Evolutionary conservation across 2,797 vertebrate genomes (phyloP).

Genomic region (Choloepus didactylus): DNA sequence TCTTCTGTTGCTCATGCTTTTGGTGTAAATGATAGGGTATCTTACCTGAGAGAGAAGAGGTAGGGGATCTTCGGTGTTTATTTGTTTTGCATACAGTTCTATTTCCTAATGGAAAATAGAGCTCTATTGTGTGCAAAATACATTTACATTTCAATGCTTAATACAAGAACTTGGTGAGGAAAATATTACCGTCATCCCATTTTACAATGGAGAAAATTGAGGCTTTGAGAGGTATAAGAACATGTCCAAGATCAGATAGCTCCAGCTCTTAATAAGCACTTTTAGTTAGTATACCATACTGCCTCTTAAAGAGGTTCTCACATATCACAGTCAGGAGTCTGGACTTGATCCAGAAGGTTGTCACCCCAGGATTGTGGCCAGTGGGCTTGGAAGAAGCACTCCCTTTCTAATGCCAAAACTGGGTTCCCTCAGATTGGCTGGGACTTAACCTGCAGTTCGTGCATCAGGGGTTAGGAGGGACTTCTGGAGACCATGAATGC

Average conservation of each 20-base stretch:
- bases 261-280: neutral
- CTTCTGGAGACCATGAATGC: neutral
- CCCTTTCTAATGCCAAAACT: neutral
- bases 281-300: no score
- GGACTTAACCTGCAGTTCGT: neutral
- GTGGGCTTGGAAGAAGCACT: neutral
- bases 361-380: neutral
- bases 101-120: neutral
- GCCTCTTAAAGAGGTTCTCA: neutral
- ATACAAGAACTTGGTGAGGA: conserved; percentile 7
- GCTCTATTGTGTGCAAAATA: neutral
- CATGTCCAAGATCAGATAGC: neutral
- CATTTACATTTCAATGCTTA: neutral
- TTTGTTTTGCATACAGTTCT: neutral
- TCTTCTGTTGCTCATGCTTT: no score
- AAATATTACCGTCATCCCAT: neutral
- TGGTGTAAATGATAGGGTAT: no score
- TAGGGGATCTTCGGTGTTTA: neutral
- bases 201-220: neutral
- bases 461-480: neutral
- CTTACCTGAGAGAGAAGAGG: neutral
- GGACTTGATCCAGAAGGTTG: neutral
- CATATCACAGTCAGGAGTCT: neutral
- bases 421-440: neutral
- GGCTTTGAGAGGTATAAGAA: conserved; percentile 22